Percentiles rank a stretch among this genome's conserved stretches.
Conservation (phyloP, 2,113 vertebrate genomes). For the Ageneiosus marmoratus region DNA sequence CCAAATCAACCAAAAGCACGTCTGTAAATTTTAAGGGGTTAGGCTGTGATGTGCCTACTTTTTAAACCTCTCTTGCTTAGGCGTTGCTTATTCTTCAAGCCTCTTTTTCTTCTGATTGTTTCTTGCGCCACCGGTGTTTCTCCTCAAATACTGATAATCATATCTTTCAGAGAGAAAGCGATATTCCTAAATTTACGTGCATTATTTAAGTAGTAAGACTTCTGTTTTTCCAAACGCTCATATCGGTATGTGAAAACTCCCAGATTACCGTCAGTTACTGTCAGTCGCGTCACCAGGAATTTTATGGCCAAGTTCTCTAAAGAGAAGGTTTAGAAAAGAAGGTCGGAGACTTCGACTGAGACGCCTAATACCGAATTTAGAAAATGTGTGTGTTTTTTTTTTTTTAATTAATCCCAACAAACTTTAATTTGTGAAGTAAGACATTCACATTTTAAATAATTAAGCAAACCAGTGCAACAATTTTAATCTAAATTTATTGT, state of each 20-base stretch:
- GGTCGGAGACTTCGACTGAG: not conserved
- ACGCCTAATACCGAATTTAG: not conserved
- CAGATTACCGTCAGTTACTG: constrained; percentile 5
- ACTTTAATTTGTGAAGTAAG: not conserved
- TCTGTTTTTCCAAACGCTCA: not conserved
- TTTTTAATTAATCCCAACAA: too few relatives aligned
- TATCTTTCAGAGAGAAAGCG: too few relatives aligned
- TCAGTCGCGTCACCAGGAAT: constrained; percentile 10
- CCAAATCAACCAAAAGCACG: not conserved
- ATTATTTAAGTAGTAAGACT: not conserved
- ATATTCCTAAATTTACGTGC: not conserved
- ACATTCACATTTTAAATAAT: too few relatives aligned
- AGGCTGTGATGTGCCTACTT: not conserved
- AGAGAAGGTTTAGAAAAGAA: not conserved
- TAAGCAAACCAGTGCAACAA: too few relatives aligned
- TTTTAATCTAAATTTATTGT: not conserved
- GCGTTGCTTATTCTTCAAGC: not conserved
- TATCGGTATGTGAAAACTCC: constrained; percentile 8
- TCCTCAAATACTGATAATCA: not conserved
- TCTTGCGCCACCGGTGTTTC: not conserved
- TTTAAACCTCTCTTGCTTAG: not conserved
- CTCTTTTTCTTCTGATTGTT: not conserved
- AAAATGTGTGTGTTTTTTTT: not conserved
- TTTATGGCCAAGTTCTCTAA: not conserved
- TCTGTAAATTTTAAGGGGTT: not conserved